These are phyloP conservation scores for Meiosimyza decipiens DNA, from an alignment of 2,888 invertebrate species.

Conservation along the genomic window DNA sequence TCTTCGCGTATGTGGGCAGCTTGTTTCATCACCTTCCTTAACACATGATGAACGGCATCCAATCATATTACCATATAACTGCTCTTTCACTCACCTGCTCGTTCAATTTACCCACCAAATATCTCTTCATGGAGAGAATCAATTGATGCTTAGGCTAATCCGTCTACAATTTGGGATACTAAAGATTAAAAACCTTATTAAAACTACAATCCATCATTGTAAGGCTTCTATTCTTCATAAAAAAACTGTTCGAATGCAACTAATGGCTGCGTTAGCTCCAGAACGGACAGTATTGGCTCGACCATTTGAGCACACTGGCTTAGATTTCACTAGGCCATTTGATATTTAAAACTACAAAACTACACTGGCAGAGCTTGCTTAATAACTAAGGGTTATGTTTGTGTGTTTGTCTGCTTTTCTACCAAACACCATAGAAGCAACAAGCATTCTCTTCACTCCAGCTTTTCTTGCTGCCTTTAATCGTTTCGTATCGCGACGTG, in stretches of 20 bases:
- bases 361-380: too few relatives aligned
- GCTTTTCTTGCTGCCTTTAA: neutral
- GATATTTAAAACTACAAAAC: conserved; percentile 10
- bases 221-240: conserved; percentile 1
- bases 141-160: neutral
- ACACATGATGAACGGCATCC: conserved; percentile 30
- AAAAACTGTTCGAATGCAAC: too few relatives aligned
- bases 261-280: neutral
- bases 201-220: neutral
- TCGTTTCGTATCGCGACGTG: conserved; percentile 31
- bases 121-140: conserved; percentile 17
- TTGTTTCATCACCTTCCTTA: conserved; percentile 17
- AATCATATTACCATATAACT: conserved; percentile 26
- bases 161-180: conserved; percentile 17
- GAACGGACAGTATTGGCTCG: too few relatives aligned
- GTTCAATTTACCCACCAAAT: conserved; percentile 28
- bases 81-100: conserved; percentile 4
- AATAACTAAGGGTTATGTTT: too few relatives aligned
- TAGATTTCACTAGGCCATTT: conserved; percentile 37
- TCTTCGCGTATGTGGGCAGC: conserved; percentile 32
- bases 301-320: too few relatives aligned
- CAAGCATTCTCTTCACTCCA: too few relatives aligned
- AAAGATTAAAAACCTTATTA: neutral
- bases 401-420: too few relatives aligned
- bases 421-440: too few relatives aligned